Conservation (phyloP, 2,797 vertebrate species). For the Hippopotamyrus pictus region DNA sequence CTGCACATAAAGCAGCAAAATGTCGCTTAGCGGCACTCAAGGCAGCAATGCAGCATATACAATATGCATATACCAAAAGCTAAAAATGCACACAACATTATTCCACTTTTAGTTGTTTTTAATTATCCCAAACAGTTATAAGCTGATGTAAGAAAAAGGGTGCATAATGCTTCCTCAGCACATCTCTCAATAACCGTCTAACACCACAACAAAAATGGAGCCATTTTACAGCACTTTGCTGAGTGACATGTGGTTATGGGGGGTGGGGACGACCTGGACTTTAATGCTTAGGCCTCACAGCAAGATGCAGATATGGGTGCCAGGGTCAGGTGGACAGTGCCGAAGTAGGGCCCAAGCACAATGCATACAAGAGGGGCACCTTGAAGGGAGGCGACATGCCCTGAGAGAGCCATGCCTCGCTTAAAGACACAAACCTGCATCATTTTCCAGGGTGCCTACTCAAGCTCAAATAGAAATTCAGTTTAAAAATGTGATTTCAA, state of each 20-base stretch:
- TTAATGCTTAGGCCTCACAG: constrained; percentile 54
- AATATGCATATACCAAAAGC: neutral
- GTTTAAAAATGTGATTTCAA: neutral
- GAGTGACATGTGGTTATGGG: constrained; percentile 14
- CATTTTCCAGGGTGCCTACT: neutral
- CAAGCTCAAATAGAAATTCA: neutral
- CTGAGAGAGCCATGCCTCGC: neutral
- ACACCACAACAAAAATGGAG: constrained; percentile 9
- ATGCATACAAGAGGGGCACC: neutral
- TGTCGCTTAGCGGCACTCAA: neutral
- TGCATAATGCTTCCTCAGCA: neutral
- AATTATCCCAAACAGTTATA: neutral
- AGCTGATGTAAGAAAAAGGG: neutral
- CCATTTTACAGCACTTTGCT: constrained; percentile 30
- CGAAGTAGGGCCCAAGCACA: constrained; percentile 3
- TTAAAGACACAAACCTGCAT: neutral
- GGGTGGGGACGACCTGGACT: constrained; percentile 33
- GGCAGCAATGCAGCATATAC: neutral
- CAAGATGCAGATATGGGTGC: constrained; percentile 51
- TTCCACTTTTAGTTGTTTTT: neutral
- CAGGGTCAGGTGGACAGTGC: constrained; percentile 43
- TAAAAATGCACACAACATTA: neutral
- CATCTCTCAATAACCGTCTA: neutral
- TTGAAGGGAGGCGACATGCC: neutral
- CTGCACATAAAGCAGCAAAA: neutral